Percentiles rank a stretch among this genome's conserved stretches.
Conservation (phyloP, 2,113 vertebrate genomes). For the Semnornis frantzii region DNA sequence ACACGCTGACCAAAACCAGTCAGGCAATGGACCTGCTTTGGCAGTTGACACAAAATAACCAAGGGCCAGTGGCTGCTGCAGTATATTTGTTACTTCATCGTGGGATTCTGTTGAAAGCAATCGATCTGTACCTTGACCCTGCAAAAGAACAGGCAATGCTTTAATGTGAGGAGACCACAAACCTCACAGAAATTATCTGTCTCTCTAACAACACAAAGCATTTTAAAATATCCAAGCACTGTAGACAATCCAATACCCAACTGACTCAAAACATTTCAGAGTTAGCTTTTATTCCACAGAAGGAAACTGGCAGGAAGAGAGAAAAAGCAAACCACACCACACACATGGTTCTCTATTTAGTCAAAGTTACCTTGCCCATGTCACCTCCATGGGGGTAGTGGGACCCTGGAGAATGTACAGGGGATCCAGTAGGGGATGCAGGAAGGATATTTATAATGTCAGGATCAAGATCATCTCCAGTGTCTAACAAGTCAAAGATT, state of each 20-base stretch:
- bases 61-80: slow-evolving; percentile 97
- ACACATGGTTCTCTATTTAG: neutral
- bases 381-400: slow-evolving; percentile 94
- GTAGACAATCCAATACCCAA: neutral
- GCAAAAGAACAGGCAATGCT: neutral
- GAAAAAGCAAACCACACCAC: neutral
- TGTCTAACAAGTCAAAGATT: slow-evolving; percentile 92
- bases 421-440: slow-evolving; percentile 90
- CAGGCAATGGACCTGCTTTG: slow-evolving; percentile 97
- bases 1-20: slow-evolving; percentile 99
- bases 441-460: slow-evolving; percentile 97
- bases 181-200: neutral
- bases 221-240: neutral
- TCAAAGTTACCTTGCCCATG: slow-evolving; percentile 87
- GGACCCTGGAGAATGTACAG: slow-evolving; percentile 94
- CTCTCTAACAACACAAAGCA: neutral
- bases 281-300: neutral
- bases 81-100: slow-evolving; percentile 96
- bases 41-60: slow-evolving; percentile 98
- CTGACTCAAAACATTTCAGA: neutral
- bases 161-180: neutral
- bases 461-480: slow-evolving; percentile 91
- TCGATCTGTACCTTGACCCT: slow-evolving; percentile 95
- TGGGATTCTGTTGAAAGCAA: slow-evolving; percentile 93
- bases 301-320: neutral